Base-by-base conservation (phyloP, 2,113 vertebrate species). In the Leptobrachium leishanense region DNA sequence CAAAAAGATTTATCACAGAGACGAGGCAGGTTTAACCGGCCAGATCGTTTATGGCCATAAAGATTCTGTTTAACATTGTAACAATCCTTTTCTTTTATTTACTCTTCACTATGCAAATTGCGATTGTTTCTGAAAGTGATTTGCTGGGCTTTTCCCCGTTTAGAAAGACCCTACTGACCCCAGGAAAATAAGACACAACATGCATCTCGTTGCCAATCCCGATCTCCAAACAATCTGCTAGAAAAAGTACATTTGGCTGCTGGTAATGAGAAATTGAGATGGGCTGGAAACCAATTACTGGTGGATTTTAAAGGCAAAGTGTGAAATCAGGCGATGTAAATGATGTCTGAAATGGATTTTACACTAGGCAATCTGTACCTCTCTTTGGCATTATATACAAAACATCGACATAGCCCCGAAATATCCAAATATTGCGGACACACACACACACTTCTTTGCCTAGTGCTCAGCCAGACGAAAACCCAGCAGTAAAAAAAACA, bases 221-320 rank as follows among this genome's bases (percentile, higher is more conserved):
- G 42, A 72, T 79, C 15, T 72, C 40, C 59, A 66, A 79, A 66
- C 69, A 66, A 79, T 53, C 69, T 15, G 13, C 46, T 65, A 50
- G 69, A 31, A 66, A 72, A 59, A 79, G 55, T 72, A 39, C 77
- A 78, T 79, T 79, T 79, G 77, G 71, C 69, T 79, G 77, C 62
- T 62, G 53, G 69, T 79, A 79, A 79, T 79, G 77, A 72, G 77
- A 79, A 79, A 55, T 59, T 39, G 55, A 54, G 77, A 43, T 62
- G 55, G 59, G 13, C 70, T 66, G 69, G 71, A 79, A 79, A 72
- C 59, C 77, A 79, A 79, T 79, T 79, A 79, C 69, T 43, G 50
- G 68, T 68, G 11, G 9, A 59, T 15, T 11, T 59, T 59, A 59
- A 13, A 59, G 55, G 55, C 55, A 59, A 59, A 59, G 55, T 59